These are phyloP conservation scores for Prietella phreatophila DNA, from an alignment of 2,113 vertebrate genomes.

Conservation along the genomic window DNA sequence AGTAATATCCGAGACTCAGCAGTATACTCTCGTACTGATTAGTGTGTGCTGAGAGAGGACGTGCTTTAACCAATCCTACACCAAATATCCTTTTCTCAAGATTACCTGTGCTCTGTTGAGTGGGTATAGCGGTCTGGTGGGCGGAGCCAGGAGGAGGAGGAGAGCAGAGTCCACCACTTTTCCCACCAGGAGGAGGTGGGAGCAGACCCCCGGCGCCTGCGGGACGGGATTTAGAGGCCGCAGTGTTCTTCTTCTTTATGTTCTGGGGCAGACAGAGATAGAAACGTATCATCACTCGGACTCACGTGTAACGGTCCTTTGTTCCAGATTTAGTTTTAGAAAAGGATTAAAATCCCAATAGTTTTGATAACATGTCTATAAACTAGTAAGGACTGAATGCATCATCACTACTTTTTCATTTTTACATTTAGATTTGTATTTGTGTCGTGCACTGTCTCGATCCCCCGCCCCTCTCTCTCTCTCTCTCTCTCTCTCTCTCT, in stretches of 20 bases:
- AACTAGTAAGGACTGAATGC: background rate
- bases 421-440: background rate
- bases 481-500: constrained; percentile 53
- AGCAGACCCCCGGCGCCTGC: constrained; percentile 69
- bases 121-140: constrained; percentile 54
- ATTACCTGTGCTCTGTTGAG: constrained; percentile 70
- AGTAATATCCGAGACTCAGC: background rate
- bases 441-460: background rate
- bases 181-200: constrained; percentile 84
- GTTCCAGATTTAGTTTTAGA: background rate
- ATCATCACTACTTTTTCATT: background rate
- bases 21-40: background rate
- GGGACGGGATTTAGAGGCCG: constrained; percentile 66
- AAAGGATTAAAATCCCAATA: background rate
- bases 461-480: background rate
- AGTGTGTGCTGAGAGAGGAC: background rate
- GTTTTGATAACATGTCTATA: background rate
- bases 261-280: constrained; percentile 69
- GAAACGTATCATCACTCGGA: background rate
- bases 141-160: constrained; percentile 55
- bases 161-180: constrained; percentile 53
- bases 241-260: constrained; percentile 86
- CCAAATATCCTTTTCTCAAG: background rate
- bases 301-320: background rate
- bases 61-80: background rate